These are phyloP conservation scores for Pelodiscus sinensis DNA, from an alignment of 2,113 vertebrate species.

Conservation along the genomic window DNA sequence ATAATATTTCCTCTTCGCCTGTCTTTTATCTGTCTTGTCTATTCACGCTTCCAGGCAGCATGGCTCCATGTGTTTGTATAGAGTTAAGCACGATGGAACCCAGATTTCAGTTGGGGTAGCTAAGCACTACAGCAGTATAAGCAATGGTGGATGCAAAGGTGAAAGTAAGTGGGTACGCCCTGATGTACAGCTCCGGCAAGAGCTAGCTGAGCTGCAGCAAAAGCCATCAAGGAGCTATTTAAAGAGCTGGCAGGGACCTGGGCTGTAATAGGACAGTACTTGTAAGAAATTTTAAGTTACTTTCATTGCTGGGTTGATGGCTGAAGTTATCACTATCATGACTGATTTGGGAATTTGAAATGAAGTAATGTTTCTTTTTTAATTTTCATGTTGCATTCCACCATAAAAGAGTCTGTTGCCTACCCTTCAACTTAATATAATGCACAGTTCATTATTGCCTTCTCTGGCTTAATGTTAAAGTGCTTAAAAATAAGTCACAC, in stretches of 20 bases:
- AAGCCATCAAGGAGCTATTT: too few relatives aligned
- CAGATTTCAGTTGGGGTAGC: neutral
- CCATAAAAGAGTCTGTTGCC: neutral
- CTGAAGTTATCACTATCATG: neutral
- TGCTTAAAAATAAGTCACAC: neutral
- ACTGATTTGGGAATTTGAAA: neutral
- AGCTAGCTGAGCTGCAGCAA: too few relatives aligned
- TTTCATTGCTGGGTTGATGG: neutral
- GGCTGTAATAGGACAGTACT: too few relatives aligned
- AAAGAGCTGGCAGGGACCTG: too few relatives aligned
- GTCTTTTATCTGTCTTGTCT: neutral
- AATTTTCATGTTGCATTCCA: neutral
- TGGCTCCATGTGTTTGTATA: neutral
- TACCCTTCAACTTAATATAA: neutral
- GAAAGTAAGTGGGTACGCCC: too few relatives aligned
- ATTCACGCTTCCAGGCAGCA: neutral
- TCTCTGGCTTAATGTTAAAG: neutral
- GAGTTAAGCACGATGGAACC: neutral
- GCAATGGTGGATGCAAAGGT: neutral
- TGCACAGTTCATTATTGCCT: fast-evolving
- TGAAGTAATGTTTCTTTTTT: neutral
- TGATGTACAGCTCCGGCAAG: too few relatives aligned
- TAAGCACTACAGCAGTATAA: neutral
- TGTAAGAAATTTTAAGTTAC: too few relatives aligned
- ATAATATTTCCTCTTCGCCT: neutral